Evolutionary conservation across 2,888 invertebrate species (phyloP), one percentile per base, ranked within the genome.

Genomic region (Polietes domitor): DNA sequence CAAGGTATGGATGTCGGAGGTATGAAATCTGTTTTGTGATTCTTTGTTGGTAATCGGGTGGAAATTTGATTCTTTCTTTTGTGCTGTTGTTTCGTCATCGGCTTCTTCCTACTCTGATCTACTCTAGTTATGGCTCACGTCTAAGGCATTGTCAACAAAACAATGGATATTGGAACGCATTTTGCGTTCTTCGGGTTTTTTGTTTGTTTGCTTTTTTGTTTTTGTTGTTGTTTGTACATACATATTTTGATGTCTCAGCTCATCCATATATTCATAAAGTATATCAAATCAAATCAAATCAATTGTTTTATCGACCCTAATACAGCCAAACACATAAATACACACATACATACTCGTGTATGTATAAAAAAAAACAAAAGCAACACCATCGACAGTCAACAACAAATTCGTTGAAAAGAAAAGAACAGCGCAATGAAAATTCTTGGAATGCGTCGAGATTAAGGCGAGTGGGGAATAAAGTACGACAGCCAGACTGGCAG

Each of bases 291-390:
- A 65, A 80, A 70, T 41, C 70, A 83, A 77, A 71, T 63, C 73
- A 80, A 80, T 83, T 79, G 78, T 65, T 79, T 82, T 76, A 47
- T 58, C 15, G 26, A 37, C 10, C 47, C 53, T 63, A 32, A 63
- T 72, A 63, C 53, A 47, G 12, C 7, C 37, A 37, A 2, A 9
- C 37, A 3, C 37, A n/a, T 47, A n/a, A n/a, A n/a, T n/a, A n/a
- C n/a, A n/a, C n/a, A n/a, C n/a, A 12, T 47, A 12, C 47, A 47
- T n/a, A 47, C 47, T 15, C 47, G 15, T 5, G 2, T 41, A 12
- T 37, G 6, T 37, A 37, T 37, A 37, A 7, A 47, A 47, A 1
- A 15, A 47, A 47, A 15, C 47, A 47, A 47, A 15, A 47, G n/a
- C 47, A 47, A 41, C 41, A 41, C 32, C 4, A 32, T 32, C 32